phyloP scores from a whole-genome alignment of 2,797 vertebrate species.

The Vespertilio murinus region DNA sequence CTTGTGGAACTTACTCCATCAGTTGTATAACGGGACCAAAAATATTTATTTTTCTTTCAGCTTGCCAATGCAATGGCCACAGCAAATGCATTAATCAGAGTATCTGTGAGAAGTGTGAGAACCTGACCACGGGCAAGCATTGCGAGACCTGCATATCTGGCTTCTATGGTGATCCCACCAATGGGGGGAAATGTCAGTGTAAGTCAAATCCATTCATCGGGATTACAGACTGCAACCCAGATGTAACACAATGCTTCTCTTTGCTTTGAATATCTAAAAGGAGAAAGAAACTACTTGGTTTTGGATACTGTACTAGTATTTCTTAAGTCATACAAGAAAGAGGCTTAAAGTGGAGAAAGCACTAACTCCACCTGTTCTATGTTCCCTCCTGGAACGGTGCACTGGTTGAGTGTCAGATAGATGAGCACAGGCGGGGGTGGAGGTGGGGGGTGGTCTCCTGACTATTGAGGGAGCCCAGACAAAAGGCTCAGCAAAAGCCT shows the following conservation, averaged over 20 bases:
- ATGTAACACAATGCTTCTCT: neutral
- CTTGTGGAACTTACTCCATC: neutral
- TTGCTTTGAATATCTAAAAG: neutral
- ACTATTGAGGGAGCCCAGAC: neutral
- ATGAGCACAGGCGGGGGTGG: neutral
- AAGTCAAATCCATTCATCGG: constrained; percentile 80
- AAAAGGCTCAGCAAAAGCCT: neutral
- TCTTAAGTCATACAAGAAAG: constrained; percentile 21
- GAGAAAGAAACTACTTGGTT: neutral
- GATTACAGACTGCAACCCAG: neutral
- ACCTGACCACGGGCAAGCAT: constrained; percentile 95
- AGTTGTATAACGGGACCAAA: neutral
- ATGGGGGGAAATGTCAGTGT: constrained; percentile 97
- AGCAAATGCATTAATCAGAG: constrained; percentile 96
- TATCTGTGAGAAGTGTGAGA: constrained; percentile 95
- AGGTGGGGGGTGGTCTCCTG: neutral
- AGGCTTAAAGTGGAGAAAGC: neutral
- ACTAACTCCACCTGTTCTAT: neutral
- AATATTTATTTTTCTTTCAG: constrained; percentile 80
- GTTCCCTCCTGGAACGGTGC: neutral
- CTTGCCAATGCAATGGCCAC: constrained; percentile 98
- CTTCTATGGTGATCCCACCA: constrained; percentile 97
- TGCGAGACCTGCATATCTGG: constrained; percentile 96
- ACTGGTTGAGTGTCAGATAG: neutral
- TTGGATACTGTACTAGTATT: neutral